Percentiles rank a stretch among this genome's conserved stretches.
Evolutionary conservation across 2,797 vertebrate genomes (phyloP).

Genomic region (Intellagama lesueurii): DNA sequence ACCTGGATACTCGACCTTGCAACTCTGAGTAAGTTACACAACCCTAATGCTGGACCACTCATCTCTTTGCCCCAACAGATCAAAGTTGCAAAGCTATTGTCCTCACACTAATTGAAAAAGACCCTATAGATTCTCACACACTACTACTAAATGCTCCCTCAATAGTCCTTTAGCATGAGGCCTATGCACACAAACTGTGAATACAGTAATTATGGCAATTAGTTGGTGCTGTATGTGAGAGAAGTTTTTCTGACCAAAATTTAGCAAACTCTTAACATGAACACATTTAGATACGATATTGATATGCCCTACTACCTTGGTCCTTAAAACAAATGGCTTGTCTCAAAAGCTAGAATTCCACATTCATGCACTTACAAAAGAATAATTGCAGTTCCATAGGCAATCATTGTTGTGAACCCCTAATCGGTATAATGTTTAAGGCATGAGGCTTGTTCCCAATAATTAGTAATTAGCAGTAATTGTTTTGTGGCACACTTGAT

Average conservation of each 20-base stretch:
- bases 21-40: not conserved
- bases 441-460: slow-evolving; percentile 66
- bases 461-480: slow-evolving; percentile 71
- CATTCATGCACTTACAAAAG: too few relatives aligned
- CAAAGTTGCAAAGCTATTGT: not conserved
- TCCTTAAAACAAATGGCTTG: slow-evolving; percentile 46
- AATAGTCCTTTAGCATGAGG: not conserved
- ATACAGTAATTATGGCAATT: not conserved
- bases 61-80: not conserved
- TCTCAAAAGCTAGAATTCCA: slow-evolving; percentile 8
- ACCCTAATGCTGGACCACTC: not conserved
- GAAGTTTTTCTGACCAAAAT: not conserved
- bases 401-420: slow-evolving; percentile 55
- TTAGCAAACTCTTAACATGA: slow-evolving; percentile 15
- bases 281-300: slow-evolving; percentile 47
- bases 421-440: slow-evolving; percentile 35
- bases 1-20: not conserved
- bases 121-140: too few relatives aligned
- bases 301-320: slow-evolving; percentile 59
- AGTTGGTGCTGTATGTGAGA: not conserved
- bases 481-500: slow-evolving; percentile 72
- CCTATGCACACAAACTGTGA: not conserved
- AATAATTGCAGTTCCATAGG: slow-evolving; percentile 27
- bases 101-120: not conserved
- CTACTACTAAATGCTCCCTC: too few relatives aligned